Conservation (phyloP, 2,113 vertebrate genomes). For the Turnix velox region DNA sequence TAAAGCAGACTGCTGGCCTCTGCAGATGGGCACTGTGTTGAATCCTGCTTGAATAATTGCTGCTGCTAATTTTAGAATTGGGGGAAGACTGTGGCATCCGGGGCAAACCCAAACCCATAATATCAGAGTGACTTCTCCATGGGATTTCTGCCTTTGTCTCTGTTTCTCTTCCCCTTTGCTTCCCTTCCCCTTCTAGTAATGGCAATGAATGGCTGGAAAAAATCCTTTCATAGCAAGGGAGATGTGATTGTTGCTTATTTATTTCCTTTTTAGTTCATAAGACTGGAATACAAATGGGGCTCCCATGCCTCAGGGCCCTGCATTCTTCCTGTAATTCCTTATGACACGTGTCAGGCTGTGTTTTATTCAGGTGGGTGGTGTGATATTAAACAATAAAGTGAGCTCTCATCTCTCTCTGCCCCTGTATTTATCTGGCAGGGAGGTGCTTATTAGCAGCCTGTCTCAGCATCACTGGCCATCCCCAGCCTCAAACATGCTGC, state of each 20-base stretch:
- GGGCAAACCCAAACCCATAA: not conserved
- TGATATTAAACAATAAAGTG: slow-evolving; percentile 47
- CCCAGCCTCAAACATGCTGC: not conserved
- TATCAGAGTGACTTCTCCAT: accelerated
- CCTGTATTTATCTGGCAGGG: slow-evolving; percentile 4
- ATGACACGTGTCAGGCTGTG: slow-evolving; percentile 64
- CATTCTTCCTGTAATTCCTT: slow-evolving; percentile 48
- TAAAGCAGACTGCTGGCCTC: not conserved
- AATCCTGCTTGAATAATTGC: not conserved
- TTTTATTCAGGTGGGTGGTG: slow-evolving; percentile 64
- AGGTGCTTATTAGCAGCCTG: slow-evolving; percentile 9
- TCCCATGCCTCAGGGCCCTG: slow-evolving; percentile 28
- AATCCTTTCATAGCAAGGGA: slow-evolving; percentile 21
- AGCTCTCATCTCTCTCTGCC: slow-evolving; percentile 39
- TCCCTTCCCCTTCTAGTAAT: not conserved
- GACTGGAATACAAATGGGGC: slow-evolving; percentile 43
- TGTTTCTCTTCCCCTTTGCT: slow-evolving; percentile 5
- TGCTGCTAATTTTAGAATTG: not conserved
- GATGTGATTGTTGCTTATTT: slow-evolving; percentile 47
- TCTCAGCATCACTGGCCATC: not conserved
- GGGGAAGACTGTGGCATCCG: not conserved
- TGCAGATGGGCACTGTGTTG: not conserved
- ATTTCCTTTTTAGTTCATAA: slow-evolving; percentile 41
- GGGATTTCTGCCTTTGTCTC: slow-evolving; percentile 1
- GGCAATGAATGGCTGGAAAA: slow-evolving; percentile 41